Base-by-base conservation (phyloP, 1,140 invertebrate genomes). In the Zaprionus ghesquierei region DNA sequence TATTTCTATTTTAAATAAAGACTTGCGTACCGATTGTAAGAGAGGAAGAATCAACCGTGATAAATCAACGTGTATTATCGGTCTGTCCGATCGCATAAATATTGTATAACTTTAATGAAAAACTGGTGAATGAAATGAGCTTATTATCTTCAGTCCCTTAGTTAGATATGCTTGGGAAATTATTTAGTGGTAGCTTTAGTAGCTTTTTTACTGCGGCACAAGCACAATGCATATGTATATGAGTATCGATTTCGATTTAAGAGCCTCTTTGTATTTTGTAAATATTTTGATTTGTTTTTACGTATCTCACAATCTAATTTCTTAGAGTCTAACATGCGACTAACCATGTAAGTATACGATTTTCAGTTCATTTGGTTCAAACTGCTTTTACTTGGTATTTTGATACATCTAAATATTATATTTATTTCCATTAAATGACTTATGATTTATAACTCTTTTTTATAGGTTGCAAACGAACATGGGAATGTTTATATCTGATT, bases 311-410 rank as follows among this genome's bases (percentile, higher is more conserved):
- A 74, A 73, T 87, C 78, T 77, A 56, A 81, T 85, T 87, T 85
- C 85, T 76, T 89, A 89, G 85, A 89, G 68, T 65, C 77, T 87
- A 87, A 87, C 84, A 87, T 87, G 84, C 80, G 76, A 89, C 79
- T 89, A 87, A 89, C 79, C 82, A 86, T 82, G 85, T 89, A 87
- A 89, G 84, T 86, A 89, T 77, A 84, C 63, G 58, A 70, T 89
- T 70, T 53, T 66, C 59, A 81, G 62, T 60, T 73, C 20, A 61
- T 55, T 72, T 63, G 35, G n/a, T 56, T 56, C 9, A 23, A n/a
- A 8, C 18, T 54, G 33, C 29, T 22, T 46, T 46, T 10, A 51
- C 13, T 25, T n/a, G 23, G 8, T 25, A 13, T 25, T 51, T n/a
- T 2, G 27, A 51, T 13, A 22, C 10, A 5, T 27, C 12, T n/a